A percentile compares a stretch with the other conserved stretches of the same genome.
These are phyloP conservation scores for Arnoldichthys spilopterus DNA, from an alignment of 2,797 vertebrate genomes.

Conservation along the genomic window DNA sequence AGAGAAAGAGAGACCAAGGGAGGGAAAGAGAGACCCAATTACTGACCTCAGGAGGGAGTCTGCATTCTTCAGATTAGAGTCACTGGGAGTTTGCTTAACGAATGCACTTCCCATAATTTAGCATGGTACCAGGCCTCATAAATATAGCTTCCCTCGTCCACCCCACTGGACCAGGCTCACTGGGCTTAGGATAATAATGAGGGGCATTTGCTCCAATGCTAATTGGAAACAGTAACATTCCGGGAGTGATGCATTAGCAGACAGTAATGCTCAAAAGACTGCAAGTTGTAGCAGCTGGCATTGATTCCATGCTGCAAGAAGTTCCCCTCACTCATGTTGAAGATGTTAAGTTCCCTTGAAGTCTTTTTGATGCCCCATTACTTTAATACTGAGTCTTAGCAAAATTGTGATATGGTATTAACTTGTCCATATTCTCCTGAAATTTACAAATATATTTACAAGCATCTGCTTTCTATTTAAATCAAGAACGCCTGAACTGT, in stretches of 20 bases:
- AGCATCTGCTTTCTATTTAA: conserved; percentile 59
- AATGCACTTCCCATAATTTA: conserved; percentile 81
- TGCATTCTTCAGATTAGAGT: conserved; percentile 79
- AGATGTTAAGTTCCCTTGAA: conserved; percentile 28
- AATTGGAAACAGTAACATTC: conserved; percentile 83
- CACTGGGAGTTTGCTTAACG: conserved; percentile 81
- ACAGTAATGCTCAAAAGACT: conserved; percentile 53
- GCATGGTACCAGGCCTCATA: conserved; percentile 75
- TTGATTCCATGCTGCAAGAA: conserved; percentile 3
- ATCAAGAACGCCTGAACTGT: conserved; percentile 40
- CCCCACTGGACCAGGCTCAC: conserved; percentile 69
- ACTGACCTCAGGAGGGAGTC: conserved; percentile 63
- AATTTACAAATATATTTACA: conserved; percentile 32
- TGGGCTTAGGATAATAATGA: conserved; percentile 78
- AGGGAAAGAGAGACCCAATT: conserved; percentile 51
- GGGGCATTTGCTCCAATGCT: conserved; percentile 69
- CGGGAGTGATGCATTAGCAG: conserved; percentile 63
- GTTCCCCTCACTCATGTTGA: conserved; percentile 1
- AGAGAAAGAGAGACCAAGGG: conserved; percentile 33
- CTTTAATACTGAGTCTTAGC: conserved; percentile 33
- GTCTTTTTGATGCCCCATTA: conserved; percentile 25
- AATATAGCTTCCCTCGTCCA: conserved; percentile 79
- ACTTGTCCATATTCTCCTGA: conserved; percentile 22
- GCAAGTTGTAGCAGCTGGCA: conserved; percentile 33
- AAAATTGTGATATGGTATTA: conserved; percentile 26